Conservation (phyloP, 2,888 invertebrate genomes). For the Spatulosminthurus flaviceps region DNA sequence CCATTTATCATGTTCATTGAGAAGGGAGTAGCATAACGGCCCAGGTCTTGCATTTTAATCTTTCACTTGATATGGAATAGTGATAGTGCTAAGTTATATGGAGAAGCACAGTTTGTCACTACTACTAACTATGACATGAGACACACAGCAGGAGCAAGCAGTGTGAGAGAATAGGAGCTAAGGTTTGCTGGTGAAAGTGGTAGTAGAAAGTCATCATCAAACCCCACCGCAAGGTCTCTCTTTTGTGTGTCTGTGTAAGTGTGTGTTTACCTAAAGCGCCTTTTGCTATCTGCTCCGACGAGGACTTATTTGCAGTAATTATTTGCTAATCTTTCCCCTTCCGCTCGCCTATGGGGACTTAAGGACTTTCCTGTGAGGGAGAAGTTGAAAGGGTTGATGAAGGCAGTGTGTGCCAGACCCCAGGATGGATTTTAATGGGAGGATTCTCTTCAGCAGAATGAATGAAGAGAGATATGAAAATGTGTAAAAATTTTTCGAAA, state of each 20-base stretch:
- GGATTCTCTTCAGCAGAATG: neutral
- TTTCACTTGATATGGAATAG: neutral
- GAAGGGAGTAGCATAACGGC: neutral
- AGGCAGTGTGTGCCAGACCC: neutral
- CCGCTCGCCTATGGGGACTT: neutral
- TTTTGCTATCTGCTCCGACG: too few relatives aligned
- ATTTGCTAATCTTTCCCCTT: too few relatives aligned
- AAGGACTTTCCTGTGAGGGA: neutral
- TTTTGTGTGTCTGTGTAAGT: neutral
- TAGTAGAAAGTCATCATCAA: neutral
- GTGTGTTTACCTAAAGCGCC: too few relatives aligned
- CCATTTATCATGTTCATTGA: slow-evolving; percentile 24
- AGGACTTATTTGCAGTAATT: too few relatives aligned
- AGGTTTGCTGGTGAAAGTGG: neutral
- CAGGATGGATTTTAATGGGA: neutral
- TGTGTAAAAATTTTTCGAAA: slow-evolving; percentile 25
- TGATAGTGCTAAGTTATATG: neutral
- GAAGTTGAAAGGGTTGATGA: neutral
- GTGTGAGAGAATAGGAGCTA: neutral
- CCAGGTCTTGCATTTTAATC: slow-evolving; percentile 16
- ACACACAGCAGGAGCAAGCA: too few relatives aligned
- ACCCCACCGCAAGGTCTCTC: slow-evolving; percentile 12
- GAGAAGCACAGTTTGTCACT: too few relatives aligned
- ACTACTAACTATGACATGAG: too few relatives aligned
- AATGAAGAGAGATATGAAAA: slow-evolving; percentile 29